phyloP scores from a whole-genome alignment of 1,140 invertebrate genomes.

The Brachionus plicatilis region DNA sequence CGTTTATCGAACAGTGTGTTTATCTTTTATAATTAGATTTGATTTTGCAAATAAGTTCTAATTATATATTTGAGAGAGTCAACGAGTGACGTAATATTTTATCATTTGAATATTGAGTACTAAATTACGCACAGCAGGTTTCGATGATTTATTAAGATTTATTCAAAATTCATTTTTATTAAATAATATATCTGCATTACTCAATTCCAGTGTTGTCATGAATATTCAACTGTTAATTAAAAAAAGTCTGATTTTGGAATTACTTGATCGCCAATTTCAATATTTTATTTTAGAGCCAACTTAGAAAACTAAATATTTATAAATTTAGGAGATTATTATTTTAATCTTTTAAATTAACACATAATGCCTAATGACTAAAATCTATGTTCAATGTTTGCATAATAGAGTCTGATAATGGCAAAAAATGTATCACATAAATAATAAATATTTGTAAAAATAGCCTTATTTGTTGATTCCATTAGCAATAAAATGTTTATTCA shows the following conservation, averaged over 20 bases:
- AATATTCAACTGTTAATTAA: background rate
- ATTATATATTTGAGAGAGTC: constrained; percentile 11
- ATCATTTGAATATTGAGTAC: constrained; percentile 18
- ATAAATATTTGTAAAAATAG: constrained; percentile 22
- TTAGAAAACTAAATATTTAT: background rate
- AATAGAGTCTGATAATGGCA: constrained; percentile 1
- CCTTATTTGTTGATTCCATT: background rate
- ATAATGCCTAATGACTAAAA: background rate
- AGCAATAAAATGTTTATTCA: constrained; percentile 2
- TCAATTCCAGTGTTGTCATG: background rate
- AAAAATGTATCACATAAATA: constrained; percentile 23
- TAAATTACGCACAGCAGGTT: background rate
- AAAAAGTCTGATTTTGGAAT: background rate
- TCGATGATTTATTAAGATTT: constrained; percentile 12
- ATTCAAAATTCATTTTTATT: background rate
- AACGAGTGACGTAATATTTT: background rate
- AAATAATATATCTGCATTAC: background rate
- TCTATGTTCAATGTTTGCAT: background rate
- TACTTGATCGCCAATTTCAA: background rate
- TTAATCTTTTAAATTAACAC: constrained; percentile 22
- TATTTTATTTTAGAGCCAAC: background rate
- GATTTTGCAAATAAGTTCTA: background rate
- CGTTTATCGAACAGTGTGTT: constrained; percentile 1
- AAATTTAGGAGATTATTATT: background rate
- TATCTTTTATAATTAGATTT: constrained; percentile 27